Evolutionary conservation across 2,888 invertebrate genomes (phyloP).

Genomic region (Drosophila mimetica): DNA sequence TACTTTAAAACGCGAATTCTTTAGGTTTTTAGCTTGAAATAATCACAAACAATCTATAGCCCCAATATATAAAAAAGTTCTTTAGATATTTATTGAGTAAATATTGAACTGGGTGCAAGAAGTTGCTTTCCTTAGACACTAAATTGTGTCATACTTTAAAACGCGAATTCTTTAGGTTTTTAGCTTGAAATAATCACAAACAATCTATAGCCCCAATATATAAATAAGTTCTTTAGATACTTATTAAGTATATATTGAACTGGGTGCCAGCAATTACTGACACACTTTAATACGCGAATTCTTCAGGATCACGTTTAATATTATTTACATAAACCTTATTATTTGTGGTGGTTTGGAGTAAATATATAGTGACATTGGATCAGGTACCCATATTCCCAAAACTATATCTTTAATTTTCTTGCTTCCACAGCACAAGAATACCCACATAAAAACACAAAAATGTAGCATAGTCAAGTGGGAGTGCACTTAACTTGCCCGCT

Average conservation of each 20-base stretch:
- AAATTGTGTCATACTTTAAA: background rate
- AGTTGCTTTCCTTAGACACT: background rate
- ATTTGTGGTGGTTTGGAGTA: no score
- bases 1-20: background rate
- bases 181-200: no score
- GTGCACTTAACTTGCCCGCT: background rate
- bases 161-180: background rate
- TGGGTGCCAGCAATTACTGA: no score
- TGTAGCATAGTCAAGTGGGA: background rate
- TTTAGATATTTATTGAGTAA: background rate
- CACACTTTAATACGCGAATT: no score
- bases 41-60: no score
- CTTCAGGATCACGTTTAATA: no score
- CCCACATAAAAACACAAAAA: background rate
- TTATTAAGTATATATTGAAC: background rate
- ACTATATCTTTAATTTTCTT: background rate
- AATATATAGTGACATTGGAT: no score
- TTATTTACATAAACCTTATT: no score
- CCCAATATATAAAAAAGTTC: no score
- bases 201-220: no score
- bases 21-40: background rate
- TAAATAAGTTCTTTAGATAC: background rate
- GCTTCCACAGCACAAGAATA: background rate
- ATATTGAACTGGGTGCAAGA: background rate
- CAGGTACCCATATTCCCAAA: no score